Evolutionary conservation across 37 sponge, comb jelly and placozoan species (phyloP).

Genomic region (Aplysina aerophoba): DNA sequence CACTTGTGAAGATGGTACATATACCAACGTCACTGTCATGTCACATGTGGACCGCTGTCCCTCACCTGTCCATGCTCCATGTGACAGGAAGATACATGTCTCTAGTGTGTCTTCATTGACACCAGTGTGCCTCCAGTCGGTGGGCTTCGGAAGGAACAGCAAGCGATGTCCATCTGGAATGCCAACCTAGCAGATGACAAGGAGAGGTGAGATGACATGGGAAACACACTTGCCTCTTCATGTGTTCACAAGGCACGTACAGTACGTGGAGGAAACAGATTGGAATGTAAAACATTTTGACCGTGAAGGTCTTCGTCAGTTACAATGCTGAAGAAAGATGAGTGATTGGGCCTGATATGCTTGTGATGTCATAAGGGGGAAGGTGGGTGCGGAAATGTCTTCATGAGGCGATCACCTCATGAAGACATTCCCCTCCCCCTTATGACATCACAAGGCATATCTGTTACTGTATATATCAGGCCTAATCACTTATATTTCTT

Average conservation of each 20-base stretch:
- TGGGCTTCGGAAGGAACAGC: slow-evolving; percentile 39
- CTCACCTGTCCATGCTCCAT: slow-evolving; percentile 77
- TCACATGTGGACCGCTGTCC: too few species aligned
- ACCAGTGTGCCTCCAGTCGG: slow-evolving; percentile 33
- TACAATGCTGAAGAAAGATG: neutral
- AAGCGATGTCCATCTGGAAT: slow-evolving; percentile 64
- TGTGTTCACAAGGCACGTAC: slow-evolving; percentile 6
- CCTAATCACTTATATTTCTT: too few species aligned
- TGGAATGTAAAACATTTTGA: neutral
- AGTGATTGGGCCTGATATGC: too few species aligned
- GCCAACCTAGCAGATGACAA: slow-evolving; percentile 22
- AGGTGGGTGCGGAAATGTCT: too few species aligned
- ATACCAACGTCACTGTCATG: too few species aligned
- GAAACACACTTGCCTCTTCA: too few species aligned
- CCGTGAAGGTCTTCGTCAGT: neutral
- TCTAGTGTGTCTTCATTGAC: slow-evolving; percentile 41
- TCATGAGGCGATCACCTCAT: too few species aligned
- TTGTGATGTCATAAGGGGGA: too few species aligned
- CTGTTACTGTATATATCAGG: too few species aligned
- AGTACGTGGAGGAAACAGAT: neutral
- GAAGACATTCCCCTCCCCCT: too few species aligned
- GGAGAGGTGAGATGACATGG: neutral
- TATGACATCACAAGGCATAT: too few species aligned
- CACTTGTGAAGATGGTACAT: too few species aligned
- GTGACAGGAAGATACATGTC: slow-evolving; percentile 58